These are phyloP conservation scores for Caerostris darwini DNA, from an alignment of 1,140 invertebrate genomes.

Conservation along the genomic window DNA sequence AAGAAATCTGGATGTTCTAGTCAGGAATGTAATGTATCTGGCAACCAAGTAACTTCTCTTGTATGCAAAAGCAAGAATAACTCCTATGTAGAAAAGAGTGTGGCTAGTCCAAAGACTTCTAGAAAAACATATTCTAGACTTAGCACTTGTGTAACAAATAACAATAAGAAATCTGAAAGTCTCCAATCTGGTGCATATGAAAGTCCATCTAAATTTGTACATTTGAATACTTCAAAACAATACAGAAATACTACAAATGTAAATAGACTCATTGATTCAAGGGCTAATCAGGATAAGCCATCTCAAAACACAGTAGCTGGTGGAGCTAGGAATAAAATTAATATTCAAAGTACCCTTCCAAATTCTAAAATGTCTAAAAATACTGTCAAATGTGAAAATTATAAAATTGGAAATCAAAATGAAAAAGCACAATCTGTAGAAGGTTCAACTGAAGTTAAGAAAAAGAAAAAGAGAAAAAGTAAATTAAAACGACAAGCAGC, in stretches of 20 bases:
- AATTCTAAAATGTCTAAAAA: neutral
- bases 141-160: too few species aligned
- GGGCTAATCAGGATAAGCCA: too few species aligned
- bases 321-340: neutral
- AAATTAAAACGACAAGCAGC: conserved; percentile 53
- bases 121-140: too few species aligned
- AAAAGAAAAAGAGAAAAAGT: conserved; percentile 57
- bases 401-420: neutral
- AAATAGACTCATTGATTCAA: too few species aligned
- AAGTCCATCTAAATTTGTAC: too few species aligned
- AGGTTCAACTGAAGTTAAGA: neutral
- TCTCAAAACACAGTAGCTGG: neutral
- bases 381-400: neutral
- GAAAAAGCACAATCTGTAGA: neutral
- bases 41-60: neutral
- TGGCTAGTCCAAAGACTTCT: too few species aligned
- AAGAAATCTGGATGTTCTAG: neutral
- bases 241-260: too few species aligned
- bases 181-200: too few species aligned
- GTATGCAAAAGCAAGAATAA: too few species aligned
- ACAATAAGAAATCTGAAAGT: too few species aligned
- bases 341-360: neutral
- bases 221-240: too few species aligned
- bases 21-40: neutral
- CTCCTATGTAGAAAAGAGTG: too few species aligned